Base-by-base conservation (phyloP, 2,113 vertebrate species). In the Phalacrocorax aristotelis region DNA sequence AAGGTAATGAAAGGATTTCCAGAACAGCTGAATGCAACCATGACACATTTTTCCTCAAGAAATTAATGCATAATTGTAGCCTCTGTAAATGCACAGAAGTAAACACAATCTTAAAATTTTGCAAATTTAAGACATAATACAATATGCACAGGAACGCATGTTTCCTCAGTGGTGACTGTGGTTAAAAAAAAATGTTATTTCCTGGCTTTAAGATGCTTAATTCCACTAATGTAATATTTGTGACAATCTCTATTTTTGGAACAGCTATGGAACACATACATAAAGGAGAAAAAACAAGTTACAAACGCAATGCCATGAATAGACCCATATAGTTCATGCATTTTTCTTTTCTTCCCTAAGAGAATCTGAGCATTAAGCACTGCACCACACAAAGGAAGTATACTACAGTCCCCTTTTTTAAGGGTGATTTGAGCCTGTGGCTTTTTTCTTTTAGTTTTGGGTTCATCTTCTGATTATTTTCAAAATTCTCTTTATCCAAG, bases 341-440 rank as follows among this genome's bases (percentile, higher is more conserved):
- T 65, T 46, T 57, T 60, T 19, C 42, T 81, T 71, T 89, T 83
- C 40, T 75, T 64, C 68, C 75, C 87, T 52, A 51, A 46, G 42
- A 94, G 93, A 83, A 91, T 79, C 44, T 51, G 58, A 77, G 89
- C 82, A 30, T 71, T 88, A 95, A 87, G 94, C n/a, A 80, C 44
- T n/a, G 40, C 22, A 68, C 16, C 34, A 82, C 86, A 95, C 84
- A 95, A 93, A 94, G 89, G 36, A 69, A 69, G 66, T 8, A 25
- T 58, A 93, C 69, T 51, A 10, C 2, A 40, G 55, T 7, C 29
- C 17, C 32, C 12, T 3, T 46, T 57, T 87, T 58, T n/a, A 84
- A 88, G 66, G 55, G 14, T 46, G 17, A 46, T 80, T 65, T 74
- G 32, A 87, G 95, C 95, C 95, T 26, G 26, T n/a, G n/a, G 97